Conservation (phyloP, 2,113 vertebrate genomes). For the Neolamprologus modestus region DNA sequence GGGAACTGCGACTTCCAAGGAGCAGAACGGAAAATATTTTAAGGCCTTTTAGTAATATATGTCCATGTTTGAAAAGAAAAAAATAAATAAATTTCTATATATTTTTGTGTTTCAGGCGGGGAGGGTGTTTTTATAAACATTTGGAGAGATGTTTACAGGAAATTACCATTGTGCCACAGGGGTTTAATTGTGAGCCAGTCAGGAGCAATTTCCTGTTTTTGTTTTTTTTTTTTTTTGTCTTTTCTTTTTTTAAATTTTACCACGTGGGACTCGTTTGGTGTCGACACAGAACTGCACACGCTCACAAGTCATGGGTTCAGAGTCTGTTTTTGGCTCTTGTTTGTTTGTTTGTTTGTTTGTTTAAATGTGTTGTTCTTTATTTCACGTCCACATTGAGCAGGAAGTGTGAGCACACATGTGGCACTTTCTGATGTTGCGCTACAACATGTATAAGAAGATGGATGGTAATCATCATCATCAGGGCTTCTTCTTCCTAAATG, state of each 20-base stretch:
- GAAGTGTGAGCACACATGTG: slow-evolving; percentile 15
- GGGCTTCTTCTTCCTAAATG: neutral
- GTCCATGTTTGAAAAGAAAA: slow-evolving; percentile 31
- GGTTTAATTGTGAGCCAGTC: slow-evolving; percentile 55
- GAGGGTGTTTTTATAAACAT: slow-evolving; percentile 57
- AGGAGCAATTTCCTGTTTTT: slow-evolving; percentile 40
- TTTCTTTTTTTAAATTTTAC: neutral
- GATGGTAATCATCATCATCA: neutral
- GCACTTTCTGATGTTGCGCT: slow-evolving; percentile 17
- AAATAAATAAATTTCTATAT: slow-evolving; percentile 67
- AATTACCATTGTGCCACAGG: slow-evolving; percentile 64
- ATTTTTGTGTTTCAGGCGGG: slow-evolving; percentile 66
- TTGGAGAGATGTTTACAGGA: slow-evolving; percentile 62
- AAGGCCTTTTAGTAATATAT: slow-evolving; percentile 74
- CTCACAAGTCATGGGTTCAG: slow-evolving; percentile 44
- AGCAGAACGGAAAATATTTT: slow-evolving; percentile 68
- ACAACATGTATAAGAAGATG: neutral
- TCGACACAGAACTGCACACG: slow-evolving; percentile 47
- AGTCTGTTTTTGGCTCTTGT: neutral
- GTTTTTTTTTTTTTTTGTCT: too few relatives aligned
- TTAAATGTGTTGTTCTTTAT: neutral
- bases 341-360: neutral
- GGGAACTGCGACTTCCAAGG: slow-evolving; percentile 67
- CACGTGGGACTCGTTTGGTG: slow-evolving; percentile 20
- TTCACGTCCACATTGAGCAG: neutral